These are phyloP conservation scores for Mizuhopecten yessoensis DNA, from an alignment of 1,140 invertebrate species.

Conservation along the genomic window DNA sequence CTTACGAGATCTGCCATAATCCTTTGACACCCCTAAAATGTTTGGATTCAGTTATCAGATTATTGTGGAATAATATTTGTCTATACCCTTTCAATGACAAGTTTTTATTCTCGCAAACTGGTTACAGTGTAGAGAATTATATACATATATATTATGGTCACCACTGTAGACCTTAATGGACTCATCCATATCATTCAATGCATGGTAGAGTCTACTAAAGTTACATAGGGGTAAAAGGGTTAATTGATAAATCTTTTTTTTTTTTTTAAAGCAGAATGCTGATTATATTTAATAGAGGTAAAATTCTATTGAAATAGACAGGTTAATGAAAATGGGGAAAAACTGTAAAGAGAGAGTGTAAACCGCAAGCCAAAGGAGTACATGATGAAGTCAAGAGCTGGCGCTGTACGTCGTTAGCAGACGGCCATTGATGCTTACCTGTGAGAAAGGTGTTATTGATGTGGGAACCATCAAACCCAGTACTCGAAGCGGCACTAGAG, in stretches of 20 bases:
- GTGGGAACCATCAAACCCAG: neutral
- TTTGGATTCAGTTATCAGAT: neutral
- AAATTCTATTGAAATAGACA: too few relatives aligned
- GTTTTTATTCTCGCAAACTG: too few relatives aligned
- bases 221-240: too few relatives aligned
- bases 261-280: neutral
- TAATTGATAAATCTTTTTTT: too few relatives aligned
- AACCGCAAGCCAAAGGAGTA: slow-evolving; percentile 3
- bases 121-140: too few relatives aligned
- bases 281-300: too few relatives aligned
- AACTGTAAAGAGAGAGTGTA: neutral
- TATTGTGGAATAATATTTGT: neutral
- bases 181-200: too few relatives aligned
- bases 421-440: neutral
- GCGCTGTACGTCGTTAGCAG: neutral
- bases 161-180: too few relatives aligned
- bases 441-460: slow-evolving; percentile 11
- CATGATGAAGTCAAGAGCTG: neutral
- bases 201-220: too few relatives aligned
- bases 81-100: neutral
- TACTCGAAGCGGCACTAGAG: slow-evolving; percentile 13
- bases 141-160: too few relatives aligned
- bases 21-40: slow-evolving; percentile 3
- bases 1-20: slow-evolving; percentile 32
- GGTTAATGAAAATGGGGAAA: neutral